phyloP scores from a whole-genome alignment of 2,888 invertebrate species.

The Sialis fuliginosa region DNA sequence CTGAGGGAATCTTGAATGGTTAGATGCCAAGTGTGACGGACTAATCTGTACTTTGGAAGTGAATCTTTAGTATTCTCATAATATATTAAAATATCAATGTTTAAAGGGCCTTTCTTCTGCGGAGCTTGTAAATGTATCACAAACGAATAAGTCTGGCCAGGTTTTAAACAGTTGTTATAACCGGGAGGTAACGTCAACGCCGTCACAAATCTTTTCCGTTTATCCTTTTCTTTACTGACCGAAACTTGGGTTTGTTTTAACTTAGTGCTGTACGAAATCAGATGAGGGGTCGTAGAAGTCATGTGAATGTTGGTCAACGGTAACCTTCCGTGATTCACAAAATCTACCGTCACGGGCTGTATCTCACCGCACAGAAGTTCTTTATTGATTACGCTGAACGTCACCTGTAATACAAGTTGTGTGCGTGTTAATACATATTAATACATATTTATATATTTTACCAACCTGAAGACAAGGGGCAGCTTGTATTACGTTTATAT shows the following conservation, averaged over 20 bases:
- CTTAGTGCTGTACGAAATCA: slow-evolving; percentile 23
- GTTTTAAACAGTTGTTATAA: slow-evolving; percentile 27
- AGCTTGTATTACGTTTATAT: slow-evolving; percentile 56
- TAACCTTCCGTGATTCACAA: slow-evolving; percentile 50
- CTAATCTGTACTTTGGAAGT: slow-evolving; percentile 27
- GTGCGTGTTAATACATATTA: too few relatives aligned
- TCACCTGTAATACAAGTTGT: slow-evolving; percentile 43
- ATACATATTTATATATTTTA: too few relatives aligned
- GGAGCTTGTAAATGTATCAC: slow-evolving; percentile 55
- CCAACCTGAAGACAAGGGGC: slow-evolving; percentile 67
- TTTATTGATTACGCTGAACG: slow-evolving; percentile 45
- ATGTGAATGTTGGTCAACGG: slow-evolving; percentile 42
- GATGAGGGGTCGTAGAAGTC: slow-evolving; percentile 51
- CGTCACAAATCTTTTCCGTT: slow-evolving; percentile 25
- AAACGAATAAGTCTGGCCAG: slow-evolving; percentile 31
- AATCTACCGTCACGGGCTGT: slow-evolving; percentile 43
- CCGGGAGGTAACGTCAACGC: slow-evolving; percentile 22
- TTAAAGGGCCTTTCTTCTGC: slow-evolving; percentile 38
- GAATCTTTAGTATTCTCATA: slow-evolving; percentile 37
- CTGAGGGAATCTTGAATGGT: slow-evolving; percentile 40
- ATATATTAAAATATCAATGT: slow-evolving; percentile 53
- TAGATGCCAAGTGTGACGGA: slow-evolving; percentile 45
- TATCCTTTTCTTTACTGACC: slow-evolving; percentile 17
- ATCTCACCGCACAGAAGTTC: slow-evolving; percentile 60
- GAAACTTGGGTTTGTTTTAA: slow-evolving; percentile 5